phyloP scores from a whole-genome alignment of 2,888 invertebrate species.

The Eulithis prunata region DNA sequence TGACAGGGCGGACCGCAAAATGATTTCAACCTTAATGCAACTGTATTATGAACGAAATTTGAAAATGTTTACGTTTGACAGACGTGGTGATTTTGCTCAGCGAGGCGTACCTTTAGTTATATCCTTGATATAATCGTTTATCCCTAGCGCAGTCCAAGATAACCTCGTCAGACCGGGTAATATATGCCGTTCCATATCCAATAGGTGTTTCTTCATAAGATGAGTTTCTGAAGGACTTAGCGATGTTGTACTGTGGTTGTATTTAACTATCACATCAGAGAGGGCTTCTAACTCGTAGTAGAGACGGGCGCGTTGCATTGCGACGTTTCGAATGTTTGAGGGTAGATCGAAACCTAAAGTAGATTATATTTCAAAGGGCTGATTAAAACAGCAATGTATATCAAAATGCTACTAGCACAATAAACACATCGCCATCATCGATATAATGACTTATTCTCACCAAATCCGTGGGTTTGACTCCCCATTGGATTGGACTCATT shows the following conservation, averaged over 20 bases:
- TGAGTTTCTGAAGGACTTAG: conserved; percentile 89
- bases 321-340: conserved; percentile 76
- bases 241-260: conserved; percentile 86
- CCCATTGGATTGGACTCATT: no score
- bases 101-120: conserved; percentile 68
- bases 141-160: conserved; percentile 94
- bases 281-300: conserved; percentile 87
- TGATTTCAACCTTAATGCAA: no score
- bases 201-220: conserved; percentile 87
- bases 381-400: no score
- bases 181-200: conserved; percentile 89
- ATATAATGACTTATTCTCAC: no score
- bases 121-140: conserved; percentile 87
- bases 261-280: conserved; percentile 84
- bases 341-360: conserved; percentile 73
- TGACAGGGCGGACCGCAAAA: no score
- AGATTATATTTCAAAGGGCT: no score
- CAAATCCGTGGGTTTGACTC: no score
- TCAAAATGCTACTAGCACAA: no score
- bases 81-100: conserved; percentile 1
- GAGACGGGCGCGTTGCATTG: conserved; percentile 86
- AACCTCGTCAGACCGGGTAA: conserved; percentile 92
- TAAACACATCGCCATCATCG: no score
- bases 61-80: no score
- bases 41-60: no score